Percentiles rank a stretch among this genome's conserved stretches.
Evolutionary conservation across 2,888 invertebrate species (phyloP).

Genomic region (Nesidiocoris tenuis): DNA sequence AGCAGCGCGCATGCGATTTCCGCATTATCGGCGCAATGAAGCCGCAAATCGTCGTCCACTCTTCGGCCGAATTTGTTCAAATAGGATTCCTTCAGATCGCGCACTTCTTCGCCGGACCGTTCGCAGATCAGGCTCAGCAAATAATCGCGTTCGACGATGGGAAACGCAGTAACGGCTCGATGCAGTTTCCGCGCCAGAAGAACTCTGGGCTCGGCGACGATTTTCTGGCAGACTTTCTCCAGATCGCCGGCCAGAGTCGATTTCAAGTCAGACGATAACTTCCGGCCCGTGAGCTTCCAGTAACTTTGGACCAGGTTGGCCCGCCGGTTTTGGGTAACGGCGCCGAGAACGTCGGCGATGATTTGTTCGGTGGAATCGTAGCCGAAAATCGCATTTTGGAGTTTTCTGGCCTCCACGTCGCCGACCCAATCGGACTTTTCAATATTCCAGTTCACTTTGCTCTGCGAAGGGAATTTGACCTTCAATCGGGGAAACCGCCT

Average conservation of each 20-base stretch:
- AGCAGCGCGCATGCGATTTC: constrained; percentile 5
- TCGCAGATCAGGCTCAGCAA: constrained; percentile 8
- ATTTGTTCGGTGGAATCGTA: not conserved
- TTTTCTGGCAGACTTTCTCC: constrained; percentile 15
- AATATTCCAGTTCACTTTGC: constrained; percentile 11
- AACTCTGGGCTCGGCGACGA: constrained; percentile 29
- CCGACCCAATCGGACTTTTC: constrained; percentile 27
- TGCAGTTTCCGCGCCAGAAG: constrained; percentile 20
- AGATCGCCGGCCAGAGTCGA: constrained; percentile 28
- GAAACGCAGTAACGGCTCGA: constrained; percentile 9
- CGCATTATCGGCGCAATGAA: not conserved
- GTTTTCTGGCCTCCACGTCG: constrained; percentile 26
- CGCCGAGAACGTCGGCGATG: constrained; percentile 12
- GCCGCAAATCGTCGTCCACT: constrained; percentile 9
- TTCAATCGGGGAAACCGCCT: constrained; percentile 21
- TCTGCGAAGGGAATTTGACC: not conserved
- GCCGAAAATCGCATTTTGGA: constrained; percentile 6
- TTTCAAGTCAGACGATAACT: constrained; percentile 34
- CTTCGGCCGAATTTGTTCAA: constrained; percentile 19
- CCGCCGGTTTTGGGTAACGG: constrained; percentile 15
- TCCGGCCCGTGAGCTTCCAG: constrained; percentile 27
- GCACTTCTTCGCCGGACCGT: constrained; percentile 10
- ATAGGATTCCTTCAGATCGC: constrained; percentile 21
- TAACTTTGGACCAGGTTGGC: constrained; percentile 14
- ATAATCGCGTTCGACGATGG: not conserved